These are phyloP conservation scores for Hydroisotoma schaefferi DNA, from an alignment of 2,888 invertebrate genomes.

Conservation along the genomic window DNA sequence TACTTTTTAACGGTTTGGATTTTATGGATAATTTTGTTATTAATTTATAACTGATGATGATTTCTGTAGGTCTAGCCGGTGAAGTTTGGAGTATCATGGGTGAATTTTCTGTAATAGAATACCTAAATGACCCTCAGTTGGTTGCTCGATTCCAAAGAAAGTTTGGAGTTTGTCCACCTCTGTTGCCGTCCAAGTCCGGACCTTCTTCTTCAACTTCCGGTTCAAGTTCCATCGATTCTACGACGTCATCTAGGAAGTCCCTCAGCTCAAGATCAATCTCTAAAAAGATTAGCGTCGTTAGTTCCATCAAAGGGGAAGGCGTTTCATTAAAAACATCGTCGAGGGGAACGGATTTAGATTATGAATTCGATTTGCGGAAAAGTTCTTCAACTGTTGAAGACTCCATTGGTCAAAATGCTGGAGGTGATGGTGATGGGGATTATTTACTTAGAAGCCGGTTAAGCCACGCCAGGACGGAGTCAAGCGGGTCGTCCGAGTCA, in stretches of 20 bases:
- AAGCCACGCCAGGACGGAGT: background rate
- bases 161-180: conserved; percentile 63
- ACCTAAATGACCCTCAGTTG: conserved; percentile 69
- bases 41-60: too few species aligned
- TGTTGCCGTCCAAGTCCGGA: too few species aligned
- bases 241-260: background rate
- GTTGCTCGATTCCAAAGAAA: conserved; percentile 74
- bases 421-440: background rate
- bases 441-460: background rate
- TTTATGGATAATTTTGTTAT: too few species aligned
- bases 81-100: too few species aligned
- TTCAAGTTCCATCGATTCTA: background rate
- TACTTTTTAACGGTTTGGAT: too few species aligned
- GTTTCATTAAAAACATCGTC: background rate
- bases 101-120: conserved; percentile 52
- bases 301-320: background rate
- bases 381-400: background rate
- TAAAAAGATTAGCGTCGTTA: background rate
- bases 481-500: background rate
- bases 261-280: background rate
- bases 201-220: too few species aligned
- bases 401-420: background rate
- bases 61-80: too few species aligned
- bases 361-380: background rate
- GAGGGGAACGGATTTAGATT: background rate